Base-by-base conservation (phyloP, 2,888 invertebrate species). In the Allygus modestus region DNA sequence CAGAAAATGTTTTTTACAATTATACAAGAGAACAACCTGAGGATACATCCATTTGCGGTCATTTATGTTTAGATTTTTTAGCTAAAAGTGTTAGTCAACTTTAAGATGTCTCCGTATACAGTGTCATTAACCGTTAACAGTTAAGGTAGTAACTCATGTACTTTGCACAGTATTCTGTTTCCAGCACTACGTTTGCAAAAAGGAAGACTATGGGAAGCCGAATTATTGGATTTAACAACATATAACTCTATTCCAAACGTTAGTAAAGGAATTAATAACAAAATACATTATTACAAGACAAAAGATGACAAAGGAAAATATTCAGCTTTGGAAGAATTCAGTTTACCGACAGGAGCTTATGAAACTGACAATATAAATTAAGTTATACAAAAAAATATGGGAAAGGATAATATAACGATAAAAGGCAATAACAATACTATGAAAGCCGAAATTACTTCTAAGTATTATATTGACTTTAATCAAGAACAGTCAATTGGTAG, bases 51-150 rank as follows among this genome's bases (percentile, higher is more conserved):
- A 51, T 79, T 23, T 79, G 43, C 26, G 46, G 79, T 0, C 79
- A 79, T 79, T 79, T 79, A 79, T 79, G 79, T 81, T 81, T 81
- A 31, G 81, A 81, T 5, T 81, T 81, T 81, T 37, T 81, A 31
- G 33, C 54, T 28, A 54, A 26, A 54, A 58, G 51, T 12, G 31
- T 77, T 20, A 77, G 77, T 77, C 20, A 28, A 15, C 28, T 65
- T 26, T 61, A 65, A 65, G 58, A 81, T 81, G 81, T 81, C 81
- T 4, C 65, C 81, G 11, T 81, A 65, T 20, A 81, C 65, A 37
- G 81, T 81, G 0, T 61, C 41, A 23, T 26, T 81, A 7, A 65
- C 7, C 17, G 69, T n/a, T n/a, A n/a, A n/a, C n/a, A n/a, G n/a
- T n/a, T n/a, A n/a, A n/a, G n/a, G n/a, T n/a, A n/a, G 69, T 9